Evolutionary conservation across 2,113 vertebrate species (phyloP).

Genomic region (Chaetops frenatus): DNA sequence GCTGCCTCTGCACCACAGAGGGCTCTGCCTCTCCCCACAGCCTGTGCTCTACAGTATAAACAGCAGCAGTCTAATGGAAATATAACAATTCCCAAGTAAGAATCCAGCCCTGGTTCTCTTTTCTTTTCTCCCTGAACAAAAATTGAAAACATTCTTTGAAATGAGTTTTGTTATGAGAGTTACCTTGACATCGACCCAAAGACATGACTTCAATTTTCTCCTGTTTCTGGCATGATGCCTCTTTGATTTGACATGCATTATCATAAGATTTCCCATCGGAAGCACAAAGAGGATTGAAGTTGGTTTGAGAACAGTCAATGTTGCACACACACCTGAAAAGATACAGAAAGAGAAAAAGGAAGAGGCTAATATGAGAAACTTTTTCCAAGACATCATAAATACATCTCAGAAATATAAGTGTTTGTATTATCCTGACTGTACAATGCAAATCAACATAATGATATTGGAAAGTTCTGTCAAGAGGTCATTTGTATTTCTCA

Average conservation of each 20-base stretch:
- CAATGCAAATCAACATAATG: constrained; percentile 18
- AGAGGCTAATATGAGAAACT: background rate
- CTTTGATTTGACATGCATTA: constrained; percentile 99
- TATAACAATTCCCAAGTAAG: constrained; percentile 13
- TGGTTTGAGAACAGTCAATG: constrained; percentile 99
- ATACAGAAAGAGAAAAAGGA: constrained; percentile 8
- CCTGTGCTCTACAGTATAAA: background rate
- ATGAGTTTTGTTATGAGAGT: constrained; percentile 68
- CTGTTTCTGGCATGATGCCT: constrained; percentile 98
- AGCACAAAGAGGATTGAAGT: constrained; percentile 98
- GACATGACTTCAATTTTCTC: constrained; percentile 99
- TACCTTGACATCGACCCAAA: constrained; percentile 99
- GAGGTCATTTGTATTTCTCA: background rate
- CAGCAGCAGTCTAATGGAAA: constrained; percentile 22
- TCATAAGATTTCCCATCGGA: constrained; percentile 98
- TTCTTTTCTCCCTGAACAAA: background rate
- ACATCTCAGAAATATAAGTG: background rate
- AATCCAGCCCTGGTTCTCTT: background rate
- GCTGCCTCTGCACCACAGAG: fast-evolving
- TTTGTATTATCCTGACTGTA: background rate
- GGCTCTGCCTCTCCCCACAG: background rate
- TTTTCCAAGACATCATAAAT: background rate
- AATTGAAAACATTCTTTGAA: constrained; percentile 68
- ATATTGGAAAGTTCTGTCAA: background rate
- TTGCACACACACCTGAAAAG: constrained; percentile 95